Evolutionary conservation across 1,140 invertebrate species (phyloP), one percentile per base, ranked within the genome.

Genomic region (Ips nitidus): DNA sequence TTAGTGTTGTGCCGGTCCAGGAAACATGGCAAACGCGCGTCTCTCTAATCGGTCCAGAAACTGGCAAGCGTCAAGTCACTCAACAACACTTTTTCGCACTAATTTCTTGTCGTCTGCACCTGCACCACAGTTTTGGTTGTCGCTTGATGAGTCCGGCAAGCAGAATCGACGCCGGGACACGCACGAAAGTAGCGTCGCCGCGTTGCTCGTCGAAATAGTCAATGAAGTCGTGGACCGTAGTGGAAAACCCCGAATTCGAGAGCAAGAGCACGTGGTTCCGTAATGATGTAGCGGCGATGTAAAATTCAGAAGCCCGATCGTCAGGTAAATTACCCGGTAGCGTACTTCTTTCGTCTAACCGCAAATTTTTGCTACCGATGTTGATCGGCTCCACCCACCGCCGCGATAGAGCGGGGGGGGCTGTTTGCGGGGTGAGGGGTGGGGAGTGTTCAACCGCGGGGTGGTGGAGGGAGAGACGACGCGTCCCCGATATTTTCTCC

Each of bases 301-400:
- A 63, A 57, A 69, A 73, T 71, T 69, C 71, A 72, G 69, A 69
- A 72, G 69, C 71, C 70, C 62, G 66, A 69, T 68, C 72, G 76
- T 77, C 79, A 80, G 79, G 79, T 80, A 79, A 77, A 76, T 78
- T 73, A 76, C 74, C 68, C 66, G 63, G 69, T 69, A 70, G 70
- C 68, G 63, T 71, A 73, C 75, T 80, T 80, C 79, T 80, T 80
- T 78, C 50, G 66, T 68, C 78, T 77, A 76, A 78, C 80, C 80
- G 82, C 81, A 79, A 81, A 85, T 85, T 86, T 86, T 86, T 85
- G 83, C 83, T 81, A 81, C 75, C 75, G 75, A 77, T 77, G 76
- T 79, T 79, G 79, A 78, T 83, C 82, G 83, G 82, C 66, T 68
- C 66, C 66, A 68, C 66, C 66, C 66, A 68, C 65, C 65, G 80